These are phyloP conservation scores for Drosophila neocordata DNA, from an alignment of 1,140 invertebrate genomes.

Conservation along the genomic window DNA sequence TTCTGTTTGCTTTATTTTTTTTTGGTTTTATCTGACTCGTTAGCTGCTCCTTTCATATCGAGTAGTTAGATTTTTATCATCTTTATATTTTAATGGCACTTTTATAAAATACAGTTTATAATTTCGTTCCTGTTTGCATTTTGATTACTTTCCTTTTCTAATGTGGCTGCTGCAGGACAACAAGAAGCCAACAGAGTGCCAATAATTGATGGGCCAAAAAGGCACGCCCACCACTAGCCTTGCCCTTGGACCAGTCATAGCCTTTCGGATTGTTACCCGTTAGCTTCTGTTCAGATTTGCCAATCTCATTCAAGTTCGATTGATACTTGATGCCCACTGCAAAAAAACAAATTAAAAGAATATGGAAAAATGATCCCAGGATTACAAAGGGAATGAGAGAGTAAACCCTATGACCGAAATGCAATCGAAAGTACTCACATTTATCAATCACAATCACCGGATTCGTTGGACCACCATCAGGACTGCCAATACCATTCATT, in stretches of 20 bases:
- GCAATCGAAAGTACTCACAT: constrained; percentile 60
- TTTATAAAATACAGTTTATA: constrained; percentile 52
- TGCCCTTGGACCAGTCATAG: constrained; percentile 80
- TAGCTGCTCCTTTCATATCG: constrained; percentile 16
- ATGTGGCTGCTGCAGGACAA: constrained; percentile 32
- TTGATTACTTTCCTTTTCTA: constrained; percentile 17
- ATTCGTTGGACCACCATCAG: constrained; percentile 59
- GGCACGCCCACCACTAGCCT: constrained; percentile 29
- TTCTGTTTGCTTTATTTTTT: constrained; percentile 10
- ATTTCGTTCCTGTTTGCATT: constrained; percentile 1
- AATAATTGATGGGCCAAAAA: constrained; percentile 5
- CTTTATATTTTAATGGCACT: constrained; percentile 62
- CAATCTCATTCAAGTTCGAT: constrained; percentile 88
- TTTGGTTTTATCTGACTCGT: too few relatives aligned
- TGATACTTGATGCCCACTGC: constrained; percentile 86
- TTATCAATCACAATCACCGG: constrained; percentile 78
- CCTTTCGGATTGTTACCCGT: constrained; percentile 74
- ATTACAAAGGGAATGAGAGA: background rate
- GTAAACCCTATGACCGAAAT: background rate
- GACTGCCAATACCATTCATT: constrained; percentile 47
- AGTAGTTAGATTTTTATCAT: constrained; percentile 12
- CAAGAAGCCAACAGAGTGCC: constrained; percentile 25
- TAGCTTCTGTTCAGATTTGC: constrained; percentile 89
- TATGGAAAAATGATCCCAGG: background rate
- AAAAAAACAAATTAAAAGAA: constrained; percentile 4